Evolutionary conservation across 2,797 vertebrate species (phyloP).

Genomic region (Falco rusticolus): DNA sequence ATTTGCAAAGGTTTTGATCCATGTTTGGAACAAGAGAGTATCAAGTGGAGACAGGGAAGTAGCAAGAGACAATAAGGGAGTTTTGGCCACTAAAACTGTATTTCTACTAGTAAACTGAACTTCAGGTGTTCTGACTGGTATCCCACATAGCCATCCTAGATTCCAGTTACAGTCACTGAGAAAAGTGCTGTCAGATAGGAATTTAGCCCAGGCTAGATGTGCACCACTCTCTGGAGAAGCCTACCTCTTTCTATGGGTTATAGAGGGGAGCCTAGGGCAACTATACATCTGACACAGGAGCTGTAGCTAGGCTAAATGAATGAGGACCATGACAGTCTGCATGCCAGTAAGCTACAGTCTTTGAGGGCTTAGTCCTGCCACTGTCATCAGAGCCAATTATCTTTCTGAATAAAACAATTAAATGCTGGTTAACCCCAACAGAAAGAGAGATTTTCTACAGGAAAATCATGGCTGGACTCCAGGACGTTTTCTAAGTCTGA

Average conservation of each 20-base stretch:
- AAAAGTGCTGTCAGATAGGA: not conserved
- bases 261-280: not conserved
- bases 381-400: constrained; percentile 29
- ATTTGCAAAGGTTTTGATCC: not conserved
- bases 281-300: not conserved
- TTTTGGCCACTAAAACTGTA: not conserved
- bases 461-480: constrained; percentile 45
- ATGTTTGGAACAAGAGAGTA: not conserved
- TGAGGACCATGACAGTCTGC: not conserved
- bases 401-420: constrained; percentile 45
- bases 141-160: fast-evolving
- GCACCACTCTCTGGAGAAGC: not conserved
- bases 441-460: constrained; percentile 1
- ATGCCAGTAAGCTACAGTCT: not conserved
- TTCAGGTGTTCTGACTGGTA: not conserved
- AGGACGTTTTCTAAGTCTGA: not conserved
- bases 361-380: not conserved
- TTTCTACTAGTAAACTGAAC: not conserved
- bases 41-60: not conserved
- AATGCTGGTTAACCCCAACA: constrained; percentile 17
- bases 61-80: not conserved
- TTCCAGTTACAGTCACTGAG: not conserved
- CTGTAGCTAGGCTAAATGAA: not conserved
- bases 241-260: not conserved
- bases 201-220: not conserved